phyloP scores from a whole-genome alignment of 2,113 vertebrate genomes.

The Acrocephalus kingi region DNA sequence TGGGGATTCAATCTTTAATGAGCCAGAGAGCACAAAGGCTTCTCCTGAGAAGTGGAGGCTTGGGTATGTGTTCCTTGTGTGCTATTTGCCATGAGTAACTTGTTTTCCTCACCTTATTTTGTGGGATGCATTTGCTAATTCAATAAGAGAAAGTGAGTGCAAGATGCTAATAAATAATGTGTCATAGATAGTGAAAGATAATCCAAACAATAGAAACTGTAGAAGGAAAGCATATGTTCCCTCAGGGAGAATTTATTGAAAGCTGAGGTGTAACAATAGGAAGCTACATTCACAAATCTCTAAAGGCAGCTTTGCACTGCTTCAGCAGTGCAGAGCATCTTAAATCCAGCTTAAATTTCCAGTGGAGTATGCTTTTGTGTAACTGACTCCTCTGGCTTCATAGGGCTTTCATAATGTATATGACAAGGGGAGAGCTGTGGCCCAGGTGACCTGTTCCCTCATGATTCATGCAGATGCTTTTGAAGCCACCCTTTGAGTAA shows the following conservation, averaged over 20 bases:
- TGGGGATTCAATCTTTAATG: neutral
- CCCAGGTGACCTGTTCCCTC: neutral
- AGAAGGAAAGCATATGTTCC: neutral
- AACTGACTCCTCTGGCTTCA: neutral
- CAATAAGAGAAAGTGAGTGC: neutral
- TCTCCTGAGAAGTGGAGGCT: neutral
- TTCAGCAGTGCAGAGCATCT: slow-evolving; percentile 22
- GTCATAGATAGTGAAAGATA: neutral
- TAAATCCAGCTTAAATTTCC: slow-evolving; percentile 48
- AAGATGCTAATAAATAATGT: neutral
- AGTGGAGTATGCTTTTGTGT: neutral
- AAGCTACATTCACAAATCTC: slow-evolving; percentile 12
- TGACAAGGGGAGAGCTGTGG: neutral
- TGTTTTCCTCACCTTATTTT: neutral
- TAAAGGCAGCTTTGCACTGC: slow-evolving; percentile 29
- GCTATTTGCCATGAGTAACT: neutral
- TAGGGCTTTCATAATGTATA: neutral
- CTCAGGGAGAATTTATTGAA: slow-evolving; percentile 18
- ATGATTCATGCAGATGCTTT: neutral
- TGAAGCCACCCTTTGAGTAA: neutral
- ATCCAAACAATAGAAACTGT: neutral
- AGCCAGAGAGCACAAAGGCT: neutral
- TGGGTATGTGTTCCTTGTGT: neutral
- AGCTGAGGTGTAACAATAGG: slow-evolving; percentile 1
- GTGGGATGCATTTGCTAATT: neutral